Percentiles rank a stretch among this genome's conserved stretches.
phyloP scores from a whole-genome alignment of 2,113 vertebrate species.

The Amphilophus citrinellus region DNA sequence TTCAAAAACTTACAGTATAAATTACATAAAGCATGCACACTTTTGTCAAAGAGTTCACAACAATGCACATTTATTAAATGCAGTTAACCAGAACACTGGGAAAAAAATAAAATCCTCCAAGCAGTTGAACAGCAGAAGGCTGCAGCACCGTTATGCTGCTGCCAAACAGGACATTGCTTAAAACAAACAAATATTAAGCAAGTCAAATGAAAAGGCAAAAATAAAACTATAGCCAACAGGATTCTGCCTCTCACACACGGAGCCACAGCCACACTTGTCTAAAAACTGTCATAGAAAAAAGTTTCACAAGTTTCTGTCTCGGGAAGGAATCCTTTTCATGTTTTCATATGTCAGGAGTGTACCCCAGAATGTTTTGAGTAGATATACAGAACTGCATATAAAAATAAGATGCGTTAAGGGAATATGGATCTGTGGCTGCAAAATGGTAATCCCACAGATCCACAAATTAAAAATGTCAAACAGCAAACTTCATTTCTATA shows the following conservation, averaged over 20 bases:
- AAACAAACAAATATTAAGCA: background rate
- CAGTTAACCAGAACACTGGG: background rate
- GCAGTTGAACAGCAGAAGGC: conserved; percentile 9
- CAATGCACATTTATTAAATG: background rate
- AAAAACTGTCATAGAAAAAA: conserved; percentile 1
- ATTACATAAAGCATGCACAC: background rate
- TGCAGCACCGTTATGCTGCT: background rate
- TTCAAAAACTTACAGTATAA: background rate
- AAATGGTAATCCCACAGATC: background rate
- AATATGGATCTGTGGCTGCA: background rate
- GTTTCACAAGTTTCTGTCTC: conserved; percentile 14
- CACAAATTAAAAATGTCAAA: background rate
- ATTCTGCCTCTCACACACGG: background rate
- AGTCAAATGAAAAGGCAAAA: conserved; percentile 2
- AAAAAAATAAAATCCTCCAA: background rate
- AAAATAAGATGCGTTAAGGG: background rate
- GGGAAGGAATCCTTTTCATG: conserved; percentile 8
- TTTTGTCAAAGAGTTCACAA: background rate
- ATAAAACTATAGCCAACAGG: conserved; percentile 14
- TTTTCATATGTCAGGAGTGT: conserved; percentile 20
- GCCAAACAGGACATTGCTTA: background rate
- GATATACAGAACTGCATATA: background rate
- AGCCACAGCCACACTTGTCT: background rate
- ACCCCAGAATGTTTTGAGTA: conserved; percentile 8
- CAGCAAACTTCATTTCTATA: background rate